Evolutionary conservation across 92 coral and sea anemone species (phyloP).

Genomic region (Phenganax subtilis): DNA sequence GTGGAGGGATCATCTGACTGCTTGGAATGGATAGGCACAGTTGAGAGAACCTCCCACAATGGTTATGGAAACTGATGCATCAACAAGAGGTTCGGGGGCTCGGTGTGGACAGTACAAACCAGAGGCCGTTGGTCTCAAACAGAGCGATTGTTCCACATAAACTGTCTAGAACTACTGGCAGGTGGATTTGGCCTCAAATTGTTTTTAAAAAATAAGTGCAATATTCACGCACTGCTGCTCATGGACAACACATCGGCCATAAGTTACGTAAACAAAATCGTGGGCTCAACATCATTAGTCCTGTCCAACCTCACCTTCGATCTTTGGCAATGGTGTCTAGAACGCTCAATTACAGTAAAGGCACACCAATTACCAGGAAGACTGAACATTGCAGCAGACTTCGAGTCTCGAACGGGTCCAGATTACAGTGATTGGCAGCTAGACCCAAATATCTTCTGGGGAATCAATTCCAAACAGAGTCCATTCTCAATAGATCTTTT

Average conservation of each 20-base stretch:
- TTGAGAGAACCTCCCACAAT: conserved; percentile 33
- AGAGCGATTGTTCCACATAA: conserved; percentile 50
- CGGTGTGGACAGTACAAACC: conserved; percentile 27
- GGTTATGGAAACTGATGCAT: conserved; percentile 47
- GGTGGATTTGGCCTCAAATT: conserved; percentile 51
- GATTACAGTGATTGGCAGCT: conserved; percentile 24
- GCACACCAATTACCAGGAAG: conserved; percentile 52
- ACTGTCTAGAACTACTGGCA: conserved; percentile 49
- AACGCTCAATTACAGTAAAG: conserved; percentile 30
- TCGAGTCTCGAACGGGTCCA: conserved; percentile 35
- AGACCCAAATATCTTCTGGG: background rate
- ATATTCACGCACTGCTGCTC: conserved; percentile 26
- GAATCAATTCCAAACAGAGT: background rate
- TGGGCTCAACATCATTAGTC: conserved; percentile 48
- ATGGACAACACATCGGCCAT: conserved; percentile 54
- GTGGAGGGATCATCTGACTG: conserved; percentile 49
- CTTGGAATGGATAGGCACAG: conserved; percentile 45
- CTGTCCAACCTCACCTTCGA: conserved; percentile 46
- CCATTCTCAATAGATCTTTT: conserved; percentile 10
- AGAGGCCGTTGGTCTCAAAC: conserved; percentile 54
- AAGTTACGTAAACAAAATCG: conserved; percentile 56
- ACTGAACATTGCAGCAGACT: conserved; percentile 45
- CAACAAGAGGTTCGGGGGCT: conserved; percentile 54
- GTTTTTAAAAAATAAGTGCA: conserved; percentile 44
- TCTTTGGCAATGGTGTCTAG: conserved; percentile 56